Evolutionary conservation across 2,888 invertebrate genomes (phyloP), one percentile per base, ranked within the genome.

Genomic region (Eumerus sabulonum): DNA sequence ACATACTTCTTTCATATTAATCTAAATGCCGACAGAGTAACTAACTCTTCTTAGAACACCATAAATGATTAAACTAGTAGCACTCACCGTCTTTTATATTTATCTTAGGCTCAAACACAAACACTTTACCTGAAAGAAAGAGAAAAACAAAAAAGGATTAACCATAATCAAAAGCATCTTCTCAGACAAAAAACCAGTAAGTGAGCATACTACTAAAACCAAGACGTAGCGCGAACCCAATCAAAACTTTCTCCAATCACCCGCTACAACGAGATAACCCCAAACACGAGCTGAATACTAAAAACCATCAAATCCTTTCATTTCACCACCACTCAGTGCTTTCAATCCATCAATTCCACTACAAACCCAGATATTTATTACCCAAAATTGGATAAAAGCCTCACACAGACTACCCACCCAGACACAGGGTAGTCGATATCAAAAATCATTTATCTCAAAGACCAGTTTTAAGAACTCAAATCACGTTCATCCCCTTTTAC

Each of bases 371-470:
- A 53, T 64, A 64, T 53, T 70, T 63, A 76, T 57, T 63, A 57
- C 57, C n/a, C 51, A 59, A 57, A 51, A 76, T 51, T 57, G 57
- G 70, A 68, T 48, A 18, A 63, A 63, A 63, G 51, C 67, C 9
- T 35, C 42, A 7, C 27, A 19, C 0, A 9, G 11, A 0, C 27
- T 18, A 4, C 47, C n/a, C 3, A n/a, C n/a, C 16, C 14, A 51
- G 7, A 27, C n/a, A n/a, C n/a, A n/a, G 5, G 36, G 36, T 9
- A 44, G 53, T n/a, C 16, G 44, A 57, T 68, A 79, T 79, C 74
- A 79, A 79, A 74, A 70, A 74, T 64, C 68, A 70, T 64, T 70
- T 59, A 79, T 70, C 74, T 74, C 60, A 44, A 64, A 53, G 64
- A 36, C 44, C 1, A 40, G 60, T 70, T 73, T 74, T 79, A 60